Conservation (phyloP, 2,113 vertebrate species). For the Thinocorus orbignyianus region DNA sequence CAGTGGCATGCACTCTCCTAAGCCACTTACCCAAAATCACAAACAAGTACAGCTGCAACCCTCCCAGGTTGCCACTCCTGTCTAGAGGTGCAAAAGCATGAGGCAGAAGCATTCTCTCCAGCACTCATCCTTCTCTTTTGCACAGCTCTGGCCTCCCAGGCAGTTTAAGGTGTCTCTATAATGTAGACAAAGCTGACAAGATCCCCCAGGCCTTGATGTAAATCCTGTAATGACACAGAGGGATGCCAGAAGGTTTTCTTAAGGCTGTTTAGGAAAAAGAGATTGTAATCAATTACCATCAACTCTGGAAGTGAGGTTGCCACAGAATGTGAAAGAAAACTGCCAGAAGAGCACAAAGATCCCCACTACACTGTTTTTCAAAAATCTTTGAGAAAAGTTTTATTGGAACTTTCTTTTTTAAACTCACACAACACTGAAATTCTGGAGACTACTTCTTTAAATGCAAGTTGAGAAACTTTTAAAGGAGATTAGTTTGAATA, state of each 20-base stretch:
- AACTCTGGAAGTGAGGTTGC: background rate
- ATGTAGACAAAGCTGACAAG: background rate
- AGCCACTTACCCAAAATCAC: background rate
- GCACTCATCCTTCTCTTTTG: background rate
- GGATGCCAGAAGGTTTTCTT: background rate
- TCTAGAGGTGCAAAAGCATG: background rate
- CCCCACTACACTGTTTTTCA: background rate
- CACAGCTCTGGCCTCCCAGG: background rate
- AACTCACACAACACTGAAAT: background rate
- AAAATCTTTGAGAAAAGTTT: background rate
- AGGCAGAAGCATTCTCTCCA: background rate
- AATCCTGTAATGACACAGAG: background rate
- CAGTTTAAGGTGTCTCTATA: background rate
- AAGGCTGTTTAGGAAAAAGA: background rate
- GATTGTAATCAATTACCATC: background rate
- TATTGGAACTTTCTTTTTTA: background rate
- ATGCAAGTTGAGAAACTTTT: background rate
- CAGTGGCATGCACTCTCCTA: background rate
- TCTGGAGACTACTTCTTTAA: background rate
- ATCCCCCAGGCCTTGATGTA: background rate
- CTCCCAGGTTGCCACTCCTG: background rate
- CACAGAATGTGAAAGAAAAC: background rate
- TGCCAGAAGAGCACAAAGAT: background rate
- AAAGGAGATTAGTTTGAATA: background rate
- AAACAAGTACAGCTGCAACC: background rate